Percentiles rank a stretch among this genome's conserved stretches.
Evolutionary conservation across 2,888 invertebrate genomes (phyloP).

Genomic region (Heliconius ethilla): DNA sequence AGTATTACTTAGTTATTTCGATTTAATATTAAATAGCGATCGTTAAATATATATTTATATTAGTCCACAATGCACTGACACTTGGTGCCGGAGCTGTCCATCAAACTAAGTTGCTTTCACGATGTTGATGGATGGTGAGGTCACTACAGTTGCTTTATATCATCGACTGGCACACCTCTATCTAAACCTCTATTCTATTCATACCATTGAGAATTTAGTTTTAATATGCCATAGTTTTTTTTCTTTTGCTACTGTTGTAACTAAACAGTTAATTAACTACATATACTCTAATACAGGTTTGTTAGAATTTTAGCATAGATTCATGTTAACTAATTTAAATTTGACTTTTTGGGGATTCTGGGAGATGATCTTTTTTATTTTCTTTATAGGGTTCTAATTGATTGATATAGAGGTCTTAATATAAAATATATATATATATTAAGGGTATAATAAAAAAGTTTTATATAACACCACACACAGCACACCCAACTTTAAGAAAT

Average conservation of each 20-base stretch:
- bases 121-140: constrained; percentile 57
- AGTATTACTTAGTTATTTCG: constrained; percentile 12
- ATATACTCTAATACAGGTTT: constrained; percentile 59
- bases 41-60: constrained; percentile 47
- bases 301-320: constrained; percentile 51
- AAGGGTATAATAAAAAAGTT: constrained; percentile 17
- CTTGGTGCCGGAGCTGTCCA: constrained; percentile 56
- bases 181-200: constrained; percentile 68
- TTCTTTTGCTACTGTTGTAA: constrained; percentile 71
- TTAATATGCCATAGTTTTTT: constrained; percentile 65
- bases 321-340: constrained; percentile 54
- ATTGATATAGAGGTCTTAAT: constrained; percentile 10
- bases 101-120: constrained; percentile 45
- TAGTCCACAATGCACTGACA: constrained; percentile 60
- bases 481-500: too few species aligned
- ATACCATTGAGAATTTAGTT: constrained; percentile 64
- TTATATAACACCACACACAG: constrained; percentile 14
- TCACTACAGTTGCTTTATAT: constrained; percentile 62
- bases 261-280: constrained; percentile 76
- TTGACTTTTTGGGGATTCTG: constrained; percentile 25
- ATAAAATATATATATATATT: neutral
- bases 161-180: constrained; percentile 69
- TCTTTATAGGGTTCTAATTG: neutral
- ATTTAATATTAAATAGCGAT: constrained; percentile 23
- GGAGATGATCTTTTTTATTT: constrained; percentile 16